These are phyloP conservation scores for Oceanites oceanicus DNA, from an alignment of 2,113 vertebrate genomes.

Conservation along the genomic window DNA sequence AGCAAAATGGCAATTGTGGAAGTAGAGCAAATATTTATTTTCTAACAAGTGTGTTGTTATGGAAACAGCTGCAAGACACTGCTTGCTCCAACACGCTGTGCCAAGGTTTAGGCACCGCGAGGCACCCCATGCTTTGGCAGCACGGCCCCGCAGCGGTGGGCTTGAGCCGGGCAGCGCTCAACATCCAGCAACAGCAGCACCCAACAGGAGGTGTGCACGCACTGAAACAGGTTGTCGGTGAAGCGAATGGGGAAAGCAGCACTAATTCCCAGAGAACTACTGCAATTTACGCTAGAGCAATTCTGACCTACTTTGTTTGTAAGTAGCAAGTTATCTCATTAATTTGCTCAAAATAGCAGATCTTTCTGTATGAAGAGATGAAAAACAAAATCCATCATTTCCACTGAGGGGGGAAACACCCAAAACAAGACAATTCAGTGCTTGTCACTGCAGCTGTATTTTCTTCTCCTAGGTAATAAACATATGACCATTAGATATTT, in stretches of 20 bases:
- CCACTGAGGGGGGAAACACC: background rate
- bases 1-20: background rate
- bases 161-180: rapidly evolving
- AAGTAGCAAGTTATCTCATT: background rate
- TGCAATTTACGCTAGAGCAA: background rate
- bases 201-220: rapidly evolving
- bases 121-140: background rate
- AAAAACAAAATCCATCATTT: slow-evolving; percentile 10
- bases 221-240: too few relatives aligned
- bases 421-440: background rate
- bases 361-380: background rate
- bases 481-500: background rate
- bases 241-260: background rate
- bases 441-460: background rate
- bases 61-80: background rate
- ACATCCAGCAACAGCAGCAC: background rate
- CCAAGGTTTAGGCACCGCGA: background rate
- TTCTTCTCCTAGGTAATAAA: background rate
- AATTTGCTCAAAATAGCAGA: slow-evolving; percentile 6
- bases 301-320: background rate
- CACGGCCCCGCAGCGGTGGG: rapidly evolving
- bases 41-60: background rate
- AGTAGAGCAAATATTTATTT: slow-evolving; percentile 26
- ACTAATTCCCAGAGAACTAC: background rate
- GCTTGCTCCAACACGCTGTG: rapidly evolving